Evolutionary conservation across 1,140 invertebrate species (phyloP), one percentile per base, ranked within the genome.

Genomic region (Batillaria attramentaria): DNA sequence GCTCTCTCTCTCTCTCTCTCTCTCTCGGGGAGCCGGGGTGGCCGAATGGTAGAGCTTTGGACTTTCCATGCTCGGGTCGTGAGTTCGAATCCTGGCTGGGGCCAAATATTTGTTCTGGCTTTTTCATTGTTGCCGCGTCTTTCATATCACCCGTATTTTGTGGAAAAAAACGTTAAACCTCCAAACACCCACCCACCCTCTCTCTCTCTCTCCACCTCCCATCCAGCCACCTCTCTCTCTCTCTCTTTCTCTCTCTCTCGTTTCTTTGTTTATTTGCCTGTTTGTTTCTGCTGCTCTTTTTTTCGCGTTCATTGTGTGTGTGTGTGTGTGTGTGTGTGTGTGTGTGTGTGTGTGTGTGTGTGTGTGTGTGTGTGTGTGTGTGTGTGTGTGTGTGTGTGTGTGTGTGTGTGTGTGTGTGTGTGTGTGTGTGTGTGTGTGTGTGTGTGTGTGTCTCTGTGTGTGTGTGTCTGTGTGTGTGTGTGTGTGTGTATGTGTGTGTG

Each of bases 401-500:
- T 24, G 10, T 50, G 10, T 50, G 10, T 50, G 10, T 50, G 10
- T 50, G 10, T 50, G 10, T 50, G 10, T 24, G 10, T 50, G 10
- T 50, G 10, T 50, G 18, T 46, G 39, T 46, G 72, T 5, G 4
- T 8, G 43, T 28, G 10, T 8, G 43, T 28, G 43, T 28, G 24
- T 24, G 24, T 24, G 24, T 24, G 24, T 24, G 46, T 50, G 57
- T 60, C 24, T 60, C 24, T 60, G 57, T 24, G 57, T 60, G 57
- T 24, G 57, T 60, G 57, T 24, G 57, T 60, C 24, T 24, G 57
- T 60, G 57, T 24, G 57, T n/a, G 24, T 24, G 57, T n/a, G 57
- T n/a, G 57, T 60, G 57, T 31, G 57, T n/a, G 24, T 60, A 31
- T 60, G 57, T 60, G 57, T 60, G 57, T 60, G 57, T n/a, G 57